A percentile compares a stretch with the other conserved stretches of the same genome.
Conservation (phyloP, 2,888 invertebrate species). For the Dryobotodes eremita region DNA sequence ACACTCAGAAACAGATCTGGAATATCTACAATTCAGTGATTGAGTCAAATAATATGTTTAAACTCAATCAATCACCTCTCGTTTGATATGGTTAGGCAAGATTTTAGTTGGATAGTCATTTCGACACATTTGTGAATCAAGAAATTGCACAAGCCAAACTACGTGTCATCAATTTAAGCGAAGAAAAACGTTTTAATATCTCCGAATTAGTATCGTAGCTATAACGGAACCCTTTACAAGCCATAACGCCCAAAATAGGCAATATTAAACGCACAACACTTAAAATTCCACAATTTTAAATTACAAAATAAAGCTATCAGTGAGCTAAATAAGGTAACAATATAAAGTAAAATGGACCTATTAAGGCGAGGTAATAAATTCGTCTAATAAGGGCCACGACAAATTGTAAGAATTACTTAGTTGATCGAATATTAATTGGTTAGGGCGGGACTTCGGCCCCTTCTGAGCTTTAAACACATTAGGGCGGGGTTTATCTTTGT, state of each 20-base stretch:
- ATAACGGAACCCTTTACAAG: slow-evolving; percentile 23
- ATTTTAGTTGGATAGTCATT: neutral
- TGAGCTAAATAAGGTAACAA: slow-evolving; percentile 68
- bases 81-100: neutral
- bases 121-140: neutral
- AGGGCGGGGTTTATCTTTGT: slow-evolving; percentile 47
- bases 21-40: neutral
- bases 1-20: neutral
- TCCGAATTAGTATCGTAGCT: slow-evolving; percentile 24
- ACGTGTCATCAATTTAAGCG: neutral
- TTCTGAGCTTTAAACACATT: neutral
- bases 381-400: slow-evolving; percentile 76
- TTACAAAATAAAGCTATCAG: slow-evolving; percentile 72
- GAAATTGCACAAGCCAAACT: neutral
- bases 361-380: slow-evolving; percentile 78
- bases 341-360: slow-evolving; percentile 72
- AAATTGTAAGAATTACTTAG: slow-evolving; percentile 81
- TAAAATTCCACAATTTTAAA: slow-evolving; percentile 61
- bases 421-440: slow-evolving; percentile 77
- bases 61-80: neutral
- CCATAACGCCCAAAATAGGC: slow-evolving; percentile 31
- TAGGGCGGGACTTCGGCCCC: slow-evolving; percentile 54
- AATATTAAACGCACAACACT: slow-evolving; percentile 30
- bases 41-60: neutral
- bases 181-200: slow-evolving; percentile 13